Conservation (phyloP, 92 coral and sea anemone genomes). For the Umimayanthus kanabou region DNA sequence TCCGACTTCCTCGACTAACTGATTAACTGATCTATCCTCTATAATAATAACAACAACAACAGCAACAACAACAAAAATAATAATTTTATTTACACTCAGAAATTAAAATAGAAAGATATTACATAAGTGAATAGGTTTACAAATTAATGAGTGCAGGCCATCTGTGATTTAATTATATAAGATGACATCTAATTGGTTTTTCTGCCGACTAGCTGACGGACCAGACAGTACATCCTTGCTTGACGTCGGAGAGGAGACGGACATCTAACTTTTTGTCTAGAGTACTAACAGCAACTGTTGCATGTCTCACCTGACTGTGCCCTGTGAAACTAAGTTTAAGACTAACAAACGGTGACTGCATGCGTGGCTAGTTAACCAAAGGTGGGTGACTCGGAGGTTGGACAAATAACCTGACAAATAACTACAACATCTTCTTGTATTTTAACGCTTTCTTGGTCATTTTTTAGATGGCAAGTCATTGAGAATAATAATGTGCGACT, state of each 20-base stretch:
- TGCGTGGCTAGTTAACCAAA: neutral
- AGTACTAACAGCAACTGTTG: neutral
- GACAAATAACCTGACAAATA: neutral
- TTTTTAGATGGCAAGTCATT: neutral
- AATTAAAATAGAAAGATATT: too few species aligned
- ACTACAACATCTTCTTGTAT: neutral
- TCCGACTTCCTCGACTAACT: neutral
- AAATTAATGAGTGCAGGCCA: too few species aligned
- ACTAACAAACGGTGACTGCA: neutral
- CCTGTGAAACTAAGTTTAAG: neutral
- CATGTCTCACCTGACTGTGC: slow-evolving; percentile 10
- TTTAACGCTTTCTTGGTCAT: neutral
- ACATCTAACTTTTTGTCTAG: neutral
- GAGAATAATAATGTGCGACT: too few species aligned
- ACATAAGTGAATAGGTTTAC: too few species aligned
- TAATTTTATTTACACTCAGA: too few species aligned
- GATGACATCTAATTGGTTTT: slow-evolving; percentile 4
- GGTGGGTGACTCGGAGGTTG: slow-evolving; percentile 25
- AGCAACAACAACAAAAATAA: too few species aligned
- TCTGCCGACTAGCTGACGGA: slow-evolving; percentile 15
- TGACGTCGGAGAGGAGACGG: neutral
- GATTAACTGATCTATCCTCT: neutral
- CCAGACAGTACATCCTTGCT: neutral
- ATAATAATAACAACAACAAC: too few species aligned
- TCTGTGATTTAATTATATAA: neutral